Percentiles rank a stretch among this genome's conserved stretches.
These are phyloP conservation scores for Fulmarus glacialis DNA, from an alignment of 2,113 vertebrate genomes.

Conservation along the genomic window DNA sequence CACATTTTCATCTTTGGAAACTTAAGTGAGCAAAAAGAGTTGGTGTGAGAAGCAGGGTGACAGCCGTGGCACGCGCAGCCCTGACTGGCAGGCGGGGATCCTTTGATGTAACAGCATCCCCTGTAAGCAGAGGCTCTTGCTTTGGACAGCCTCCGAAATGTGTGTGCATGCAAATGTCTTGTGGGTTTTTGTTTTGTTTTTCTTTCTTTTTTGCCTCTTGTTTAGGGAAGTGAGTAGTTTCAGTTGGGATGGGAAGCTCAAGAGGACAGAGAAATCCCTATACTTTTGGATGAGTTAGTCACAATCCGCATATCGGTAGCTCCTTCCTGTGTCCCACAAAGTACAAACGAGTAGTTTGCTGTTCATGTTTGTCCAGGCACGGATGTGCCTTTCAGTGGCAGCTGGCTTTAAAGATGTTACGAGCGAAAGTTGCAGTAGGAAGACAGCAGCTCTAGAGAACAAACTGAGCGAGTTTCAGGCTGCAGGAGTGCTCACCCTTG, in stretches of 20 bases:
- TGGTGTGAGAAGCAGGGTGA: background rate
- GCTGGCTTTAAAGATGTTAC: background rate
- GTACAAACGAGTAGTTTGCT: background rate
- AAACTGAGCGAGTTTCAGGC: background rate
- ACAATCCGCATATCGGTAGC: accelerated
- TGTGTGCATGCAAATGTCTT: background rate
- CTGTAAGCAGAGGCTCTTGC: background rate
- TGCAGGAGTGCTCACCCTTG: constrained; percentile 1
- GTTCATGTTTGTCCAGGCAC: background rate
- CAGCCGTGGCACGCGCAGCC: accelerated
- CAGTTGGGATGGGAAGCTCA: background rate
- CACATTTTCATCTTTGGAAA: background rate
- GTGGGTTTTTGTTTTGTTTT: background rate
- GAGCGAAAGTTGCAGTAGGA: background rate
- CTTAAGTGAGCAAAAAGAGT: background rate
- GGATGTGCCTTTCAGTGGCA: background rate
- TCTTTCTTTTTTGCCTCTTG: background rate
- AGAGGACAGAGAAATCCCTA: background rate
- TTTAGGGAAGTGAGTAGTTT: background rate
- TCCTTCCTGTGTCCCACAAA: background rate
- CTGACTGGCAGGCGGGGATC: background rate
- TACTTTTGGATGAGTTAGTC: background rate
- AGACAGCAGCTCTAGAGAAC: background rate
- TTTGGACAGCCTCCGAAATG: background rate
- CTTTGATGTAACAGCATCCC: background rate